A percentile compares a stretch with the other conserved stretches of the same genome.
Conservation (phyloP, 2,113 vertebrate species). For the Notothenia coriiceps region DNA sequence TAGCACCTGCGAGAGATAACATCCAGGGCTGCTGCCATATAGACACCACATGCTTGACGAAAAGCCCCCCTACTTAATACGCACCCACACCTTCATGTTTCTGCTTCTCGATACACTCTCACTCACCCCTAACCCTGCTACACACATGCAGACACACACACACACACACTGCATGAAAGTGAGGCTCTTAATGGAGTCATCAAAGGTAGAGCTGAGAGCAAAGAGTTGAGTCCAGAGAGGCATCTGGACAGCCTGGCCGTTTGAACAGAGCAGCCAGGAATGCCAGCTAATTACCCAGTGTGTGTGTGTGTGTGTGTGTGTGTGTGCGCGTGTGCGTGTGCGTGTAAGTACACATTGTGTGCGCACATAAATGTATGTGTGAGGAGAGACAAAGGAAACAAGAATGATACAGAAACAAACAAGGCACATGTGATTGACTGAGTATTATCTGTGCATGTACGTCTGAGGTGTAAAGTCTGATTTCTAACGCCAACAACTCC, state of each 20-base stretch:
- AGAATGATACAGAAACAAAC: slow-evolving; percentile 12
- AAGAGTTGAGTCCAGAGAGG: slow-evolving; percentile 58
- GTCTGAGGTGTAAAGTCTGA: slow-evolving; percentile 48
- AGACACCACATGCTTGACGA: slow-evolving; percentile 66
- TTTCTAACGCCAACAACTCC: slow-evolving; percentile 37
- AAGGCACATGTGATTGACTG: slow-evolving; percentile 25
- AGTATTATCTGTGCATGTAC: slow-evolving; percentile 33
- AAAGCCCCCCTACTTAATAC: slow-evolving; percentile 34
- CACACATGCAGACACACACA: slow-evolving; percentile 19
- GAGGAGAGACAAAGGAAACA: slow-evolving; percentile 11
- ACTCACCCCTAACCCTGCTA: slow-evolving; percentile 31
- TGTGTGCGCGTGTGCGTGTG: slow-evolving; percentile 22
- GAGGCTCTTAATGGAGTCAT: slow-evolving; percentile 79
- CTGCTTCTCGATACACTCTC: slow-evolving; percentile 16
- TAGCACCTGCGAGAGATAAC: slow-evolving; percentile 83
- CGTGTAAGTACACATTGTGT: background rate
- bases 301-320: slow-evolving; percentile 14
- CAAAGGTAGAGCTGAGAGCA: slow-evolving; percentile 73
- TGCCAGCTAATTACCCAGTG: slow-evolving; percentile 70
- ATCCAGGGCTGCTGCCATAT: slow-evolving; percentile 74
- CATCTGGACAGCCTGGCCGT: slow-evolving; percentile 73
- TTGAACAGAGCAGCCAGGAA: slow-evolving; percentile 72
- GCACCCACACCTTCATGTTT: slow-evolving; percentile 37
- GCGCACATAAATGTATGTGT: background rate
- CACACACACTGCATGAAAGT: slow-evolving; percentile 63